Base-by-base conservation (phyloP, 2,113 vertebrate species). In the Tonatia bakeri region DNA sequence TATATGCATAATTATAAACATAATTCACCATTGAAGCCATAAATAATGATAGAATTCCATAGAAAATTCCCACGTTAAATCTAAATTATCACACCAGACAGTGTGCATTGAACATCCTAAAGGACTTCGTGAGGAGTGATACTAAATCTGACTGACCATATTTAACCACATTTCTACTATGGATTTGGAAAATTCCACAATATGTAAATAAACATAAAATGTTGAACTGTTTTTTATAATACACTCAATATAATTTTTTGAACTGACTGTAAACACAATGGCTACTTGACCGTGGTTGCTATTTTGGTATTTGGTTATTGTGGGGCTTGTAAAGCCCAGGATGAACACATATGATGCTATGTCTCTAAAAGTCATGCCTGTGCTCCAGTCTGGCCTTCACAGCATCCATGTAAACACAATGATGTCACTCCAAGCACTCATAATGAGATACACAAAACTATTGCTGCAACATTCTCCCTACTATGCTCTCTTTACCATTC, bases 161-260 rank as follows among this genome's bases (percentile, higher is more conserved):
- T 80, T 73, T 69, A 95, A 84, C 33, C 17, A 82, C 15, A 31
- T 16, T 43, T 36, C 65, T 65, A 70, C 54, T 20, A 86, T 9
- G 73, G 5, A 95, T 70, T 70, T 90, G 11, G 28, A 81, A 26
- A 96, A 79, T 54, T 84, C 31, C 52, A 86, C 14, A 84, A 67
- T n/a, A 86, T 28, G 45, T 12, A 79, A 69, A 69, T n/a, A 96
- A 85, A 87, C 31, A 90, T 28, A 90, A 87, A 92, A 87, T 14
- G 16, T 20, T 94, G 13, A 70, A 59, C 4, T 83, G 19, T 31
- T 14, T 85, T 86, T 83, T 13, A 70, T 28, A 77, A 85, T 3
- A 43, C 24, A 65, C 4, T 38, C 33, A 83, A 50, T 47, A 65
- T 14, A 87, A 91, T 81, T 61, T 28, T 85, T 81, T 83, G 19